Evolutionary conservation across 2,888 invertebrate species (phyloP).

Genomic region (Siphlonurus alternatus): DNA sequence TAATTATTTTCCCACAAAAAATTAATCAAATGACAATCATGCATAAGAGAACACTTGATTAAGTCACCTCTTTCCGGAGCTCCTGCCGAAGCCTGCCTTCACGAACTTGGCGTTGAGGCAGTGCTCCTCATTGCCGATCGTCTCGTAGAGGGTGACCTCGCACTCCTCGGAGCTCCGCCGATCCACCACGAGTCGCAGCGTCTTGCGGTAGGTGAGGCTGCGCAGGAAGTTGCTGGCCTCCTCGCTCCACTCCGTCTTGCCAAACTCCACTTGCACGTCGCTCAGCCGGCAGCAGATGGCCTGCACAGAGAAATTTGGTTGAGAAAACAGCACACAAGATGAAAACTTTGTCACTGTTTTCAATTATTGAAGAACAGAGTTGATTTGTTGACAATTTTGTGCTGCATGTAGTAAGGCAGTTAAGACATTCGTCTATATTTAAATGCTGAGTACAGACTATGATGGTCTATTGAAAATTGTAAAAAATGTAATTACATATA

Average conservation of each 20-base stretch:
- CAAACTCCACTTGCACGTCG: constrained; percentile 28
- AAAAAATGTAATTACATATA: too few species aligned
- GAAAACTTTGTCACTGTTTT: too few species aligned
- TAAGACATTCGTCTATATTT: too few species aligned
- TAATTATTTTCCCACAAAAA: too few species aligned
- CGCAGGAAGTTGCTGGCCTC: constrained; percentile 18
- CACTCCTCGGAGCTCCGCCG: constrained; percentile 15
- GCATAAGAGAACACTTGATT: too few species aligned
- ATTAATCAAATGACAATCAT: too few species aligned
- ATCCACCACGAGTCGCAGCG: constrained; percentile 7
- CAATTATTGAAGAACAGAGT: too few species aligned
- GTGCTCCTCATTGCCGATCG: constrained; percentile 21
- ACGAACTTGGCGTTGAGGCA: constrained; percentile 38
- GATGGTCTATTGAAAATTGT: too few species aligned
- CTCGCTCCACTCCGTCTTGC: constrained; percentile 24
- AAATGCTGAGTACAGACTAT: too few species aligned
- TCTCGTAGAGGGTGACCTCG: constrained; percentile 28
- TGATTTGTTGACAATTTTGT: too few species aligned
- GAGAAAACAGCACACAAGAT: constrained; percentile 15
- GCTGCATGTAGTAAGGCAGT: too few species aligned
- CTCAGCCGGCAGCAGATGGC: constrained; percentile 20
- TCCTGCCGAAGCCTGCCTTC: constrained; percentile 28
- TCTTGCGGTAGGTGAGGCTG: neutral
- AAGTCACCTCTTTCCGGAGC: constrained; percentile 35
- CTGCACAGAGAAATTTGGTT: constrained; percentile 19